Percentiles rank a stretch among this genome's conserved stretches.
Evolutionary conservation across 1,140 invertebrate genomes (phyloP).

Genomic region (Leptopilina clavipes): DNA sequence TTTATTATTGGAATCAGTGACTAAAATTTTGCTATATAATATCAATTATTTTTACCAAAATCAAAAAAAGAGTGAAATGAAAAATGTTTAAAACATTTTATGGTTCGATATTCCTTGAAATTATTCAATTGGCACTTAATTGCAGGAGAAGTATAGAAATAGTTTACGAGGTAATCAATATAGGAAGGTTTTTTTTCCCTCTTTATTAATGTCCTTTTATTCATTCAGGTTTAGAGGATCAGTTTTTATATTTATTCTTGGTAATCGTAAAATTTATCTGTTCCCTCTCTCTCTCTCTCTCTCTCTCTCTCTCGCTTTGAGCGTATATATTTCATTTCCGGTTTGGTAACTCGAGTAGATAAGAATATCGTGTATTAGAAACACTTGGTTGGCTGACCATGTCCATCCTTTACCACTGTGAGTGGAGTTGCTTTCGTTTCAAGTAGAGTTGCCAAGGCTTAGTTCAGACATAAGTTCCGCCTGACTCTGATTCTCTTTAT

Average conservation of each 20-base stretch:
- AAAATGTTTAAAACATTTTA: background rate
- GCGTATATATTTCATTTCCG: background rate
- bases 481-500: slow-evolving; percentile 8
- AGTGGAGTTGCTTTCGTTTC: background rate
- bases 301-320: background rate
- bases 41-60: no score
- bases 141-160: background rate
- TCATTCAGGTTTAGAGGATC: background rate
- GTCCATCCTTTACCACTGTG: background rate
- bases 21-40: no score
- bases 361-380: slow-evolving; percentile 16
- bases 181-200: background rate
- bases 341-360: background rate
- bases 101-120: background rate
- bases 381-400: background rate
- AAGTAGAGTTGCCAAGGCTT: slow-evolving; percentile 8
- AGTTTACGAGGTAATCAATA: slow-evolving; percentile 3
- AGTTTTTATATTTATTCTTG: background rate
- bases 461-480: background rate
- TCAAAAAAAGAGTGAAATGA: no score
- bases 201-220: background rate
- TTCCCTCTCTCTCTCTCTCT: no score
- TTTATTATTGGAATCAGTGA: no score
- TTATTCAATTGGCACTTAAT: slow-evolving; percentile 12
- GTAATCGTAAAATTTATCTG: background rate